Evolutionary conservation across 2,113 vertebrate genomes (phyloP), one percentile per base, ranked within the genome.

Genomic region (Herpailurus yagouaroundi): DNA sequence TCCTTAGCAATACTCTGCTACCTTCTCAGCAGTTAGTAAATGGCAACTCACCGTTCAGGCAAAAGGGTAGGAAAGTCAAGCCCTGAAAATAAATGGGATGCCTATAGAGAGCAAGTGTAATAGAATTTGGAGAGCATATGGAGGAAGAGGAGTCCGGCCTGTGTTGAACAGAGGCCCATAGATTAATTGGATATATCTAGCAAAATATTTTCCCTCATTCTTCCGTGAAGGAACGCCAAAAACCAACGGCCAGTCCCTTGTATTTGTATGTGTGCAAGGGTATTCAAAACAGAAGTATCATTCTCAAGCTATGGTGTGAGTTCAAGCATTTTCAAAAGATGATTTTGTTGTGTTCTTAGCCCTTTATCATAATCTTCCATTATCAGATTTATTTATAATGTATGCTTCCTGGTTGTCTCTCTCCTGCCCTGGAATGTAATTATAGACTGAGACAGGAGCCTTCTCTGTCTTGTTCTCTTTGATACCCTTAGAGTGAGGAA

Each of bases 231-330:
- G n/a, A n/a, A 10, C 15, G 31, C 33, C 27, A 13, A 79, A 93
- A 91, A 4, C 23, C 36, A 69, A 38, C 3, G 36, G 25, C 71
- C 87, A 48, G 38, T 74, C 3, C 15, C 79, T 9, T 4, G 33
- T 60, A 73, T 14, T 52, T 86, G 0, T 2, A 36, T 2, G 5
- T 2, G 36, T 14, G 7, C 1, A 16, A 3, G 16, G 7, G 23
- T 7, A 64, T n/a, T 79, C 48, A 82, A 88, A 33, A 33, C 36
- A 25, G 31, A 71, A 83, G 2, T 31, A 21, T 60, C n/a, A 52
- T 60, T 71, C 13, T 79, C 23, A 55, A 73, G 55, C 31, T 95
- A 9, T 18, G 64, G 5, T 45, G 1, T 71, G 38, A 85, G 3
- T 82, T 84, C 55, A 52, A 23, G 68, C 33, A 25, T 71, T 91